Conservation (phyloP, 2,113 vertebrate genomes). For the Pyrgilauda ruficollis region DNA sequence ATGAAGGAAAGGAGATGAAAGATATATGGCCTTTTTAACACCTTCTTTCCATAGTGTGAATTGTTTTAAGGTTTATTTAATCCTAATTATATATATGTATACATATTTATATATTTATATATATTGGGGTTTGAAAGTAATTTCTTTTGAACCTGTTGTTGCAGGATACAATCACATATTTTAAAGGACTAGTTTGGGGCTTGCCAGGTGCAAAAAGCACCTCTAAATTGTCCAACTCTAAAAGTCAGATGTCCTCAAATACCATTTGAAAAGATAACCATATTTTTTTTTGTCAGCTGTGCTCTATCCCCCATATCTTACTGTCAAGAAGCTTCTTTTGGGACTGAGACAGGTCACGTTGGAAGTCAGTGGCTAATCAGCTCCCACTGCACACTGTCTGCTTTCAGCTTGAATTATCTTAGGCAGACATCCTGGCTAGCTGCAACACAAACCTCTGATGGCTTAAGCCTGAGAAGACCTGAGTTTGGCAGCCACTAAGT, state of each 20-base stretch:
- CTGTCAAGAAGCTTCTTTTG: conserved; percentile 61
- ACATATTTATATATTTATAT: background rate
- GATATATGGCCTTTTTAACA: conserved; percentile 6
- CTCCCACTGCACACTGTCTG: conserved; percentile 67
- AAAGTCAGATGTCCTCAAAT: conserved; percentile 22
- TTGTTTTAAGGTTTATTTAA: conserved; percentile 14
- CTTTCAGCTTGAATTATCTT: conserved; percentile 78
- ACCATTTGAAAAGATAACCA: conserved; percentile 17
- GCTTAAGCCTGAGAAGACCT: conserved; percentile 65
- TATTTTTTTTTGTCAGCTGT: conserved; percentile 22
- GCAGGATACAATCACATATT: background rate
- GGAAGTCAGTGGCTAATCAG: conserved; percentile 70
- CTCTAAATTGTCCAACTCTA: background rate
- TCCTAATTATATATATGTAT: background rate
- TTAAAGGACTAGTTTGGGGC: background rate
- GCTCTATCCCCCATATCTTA: conserved; percentile 12
- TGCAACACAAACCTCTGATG: conserved; percentile 71
- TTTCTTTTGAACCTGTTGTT: background rate
- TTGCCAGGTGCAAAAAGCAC: background rate
- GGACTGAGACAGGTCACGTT: conserved; percentile 60
- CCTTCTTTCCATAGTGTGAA: background rate
- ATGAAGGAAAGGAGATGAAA: conserved; percentile 32
- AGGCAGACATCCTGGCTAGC: conserved; percentile 79
- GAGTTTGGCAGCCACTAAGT: conserved; percentile 68
- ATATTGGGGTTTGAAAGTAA: background rate